Evolutionary conservation across 1,140 invertebrate species (phyloP), one percentile per base, ranked within the genome.

Genomic region (Chrysopa pallens): DNA sequence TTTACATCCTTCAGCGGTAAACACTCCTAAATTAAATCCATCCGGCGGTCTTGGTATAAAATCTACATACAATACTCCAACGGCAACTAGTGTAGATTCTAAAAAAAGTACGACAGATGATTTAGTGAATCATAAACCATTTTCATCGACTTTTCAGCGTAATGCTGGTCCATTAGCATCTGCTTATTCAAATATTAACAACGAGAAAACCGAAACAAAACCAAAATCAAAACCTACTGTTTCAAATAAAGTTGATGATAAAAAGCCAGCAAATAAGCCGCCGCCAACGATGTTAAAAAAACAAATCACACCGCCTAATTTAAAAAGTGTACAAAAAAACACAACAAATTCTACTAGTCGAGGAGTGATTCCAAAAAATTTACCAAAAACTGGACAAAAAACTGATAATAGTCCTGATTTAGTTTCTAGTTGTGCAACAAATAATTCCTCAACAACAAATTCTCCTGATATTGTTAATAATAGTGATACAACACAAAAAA

Each of bases 1-100:
- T 54, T 64, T 84, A 36, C 70, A 75, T 50, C 78, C 81, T 1
- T 73, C 78, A 6, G 70, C 73, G 6, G 61, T 79, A 1, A 80
- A 79, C 51, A 62, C 70, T 23, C 74, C 74, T 2, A 67, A 68
- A 7, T 66, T 54, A 44, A 50, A 50, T 39, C 31, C 36, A 42
- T 14, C 33, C 31, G 27, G 42, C 28, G 36, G 12, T 37, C 23
- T 29, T 36, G n/a, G 31, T 42, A 31, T 41, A 48, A 29, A 38
- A 33, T 17, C 37, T 38, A 40, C 36, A 38, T 48, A 42, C 42
- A 42, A 42, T 8, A 39, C 40, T 11, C 36, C 42, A 12, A 49
- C 17, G 15, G 46, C 43, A 17, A 42, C 43, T 37, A 42, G 42
- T 36, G 42, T 36, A 43, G 29, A 31, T 11, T 7, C 36, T 39